Base-by-base conservation (phyloP, 2,797 vertebrate species). In the Esox lucius region DNA sequence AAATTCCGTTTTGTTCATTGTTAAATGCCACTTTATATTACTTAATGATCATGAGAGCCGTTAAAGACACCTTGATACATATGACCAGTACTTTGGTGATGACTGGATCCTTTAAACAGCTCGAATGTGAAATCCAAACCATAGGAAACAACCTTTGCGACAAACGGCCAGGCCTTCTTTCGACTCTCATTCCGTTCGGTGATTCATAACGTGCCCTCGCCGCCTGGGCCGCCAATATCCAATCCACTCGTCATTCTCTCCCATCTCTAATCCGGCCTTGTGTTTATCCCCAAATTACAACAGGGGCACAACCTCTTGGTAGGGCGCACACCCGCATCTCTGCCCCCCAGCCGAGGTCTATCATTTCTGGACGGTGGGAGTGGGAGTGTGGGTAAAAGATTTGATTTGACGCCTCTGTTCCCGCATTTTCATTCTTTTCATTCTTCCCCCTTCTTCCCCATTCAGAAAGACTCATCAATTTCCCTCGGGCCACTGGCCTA, bases 401-500 rank as follows among this genome's bases (percentile, higher is more conserved):
- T 72, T 77, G 69, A 80, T 80, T 77, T 75, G 72, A 80, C 68
- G 79, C 73, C 72, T 72, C 59, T 24, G 13, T 24, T 59, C 22
- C 59, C 4, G 1, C 5, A 4, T 39, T n/a, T 8, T 68, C 77
- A 67, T 49, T 69, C 16, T 19, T 73, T 75, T 39, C 69, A 68
- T 73, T 68, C 68, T 70, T 56, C 28, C 19, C 42, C 69, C 81
- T 71, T 75, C 68, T 70, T 56, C 28, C 19, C 42, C 69, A 81
- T 71, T 75, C 53, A 75, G 75, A 62, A 53, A 75, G 26, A 51
- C 17, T 75, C 28, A 48, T 72, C 72, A 24, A 75, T 79, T 72
- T 79, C 73, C 73, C 73, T 33, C 22, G 73, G 62, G 78, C 22
- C 39, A 31, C 35, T 46, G 61, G 31, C 61, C 33, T 51, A 64